Percentiles rank a stretch among this genome's conserved stretches.
Evolutionary conservation across 1,140 invertebrate genomes (phyloP).

Genomic region (Apis laboriosa): DNA sequence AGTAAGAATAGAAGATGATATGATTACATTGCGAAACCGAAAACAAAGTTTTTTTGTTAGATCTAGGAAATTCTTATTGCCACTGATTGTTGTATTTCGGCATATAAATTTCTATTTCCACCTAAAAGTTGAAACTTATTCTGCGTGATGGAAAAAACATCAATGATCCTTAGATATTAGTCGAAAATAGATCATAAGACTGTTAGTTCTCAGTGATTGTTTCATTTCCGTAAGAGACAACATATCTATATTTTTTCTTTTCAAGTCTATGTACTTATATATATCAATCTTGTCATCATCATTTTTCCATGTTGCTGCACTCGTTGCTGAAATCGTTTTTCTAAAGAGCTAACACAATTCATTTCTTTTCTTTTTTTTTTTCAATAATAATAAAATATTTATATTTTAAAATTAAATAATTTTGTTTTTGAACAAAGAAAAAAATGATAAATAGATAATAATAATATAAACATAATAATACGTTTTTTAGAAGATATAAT

Average conservation of each 20-base stretch:
- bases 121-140: conserved; percentile 57
- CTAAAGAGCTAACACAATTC: background rate
- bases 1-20: no score
- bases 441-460: no score
- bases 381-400: no score
- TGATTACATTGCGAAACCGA: conserved; percentile 50
- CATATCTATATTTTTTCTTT: conserved; percentile 61
- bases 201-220: conserved; percentile 58
- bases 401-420: no score
- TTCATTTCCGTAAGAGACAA: conserved; percentile 67
- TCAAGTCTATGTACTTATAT: conserved; percentile 20
- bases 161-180: conserved; percentile 57
- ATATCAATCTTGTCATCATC: conserved; percentile 41
- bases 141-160: conserved; percentile 58
- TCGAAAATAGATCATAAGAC: conserved; percentile 58
- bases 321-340: background rate
- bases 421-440: no score
- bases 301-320: conserved; percentile 29
- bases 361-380: no score
- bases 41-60: conserved; percentile 52
- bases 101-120: conserved; percentile 65
- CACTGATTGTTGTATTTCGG: conserved; percentile 24
- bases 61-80: conserved; percentile 42
- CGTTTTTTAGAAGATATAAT: no score
- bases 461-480: no score